A percentile compares a stretch with the other conserved stretches of the same genome.
Conservation (phyloP, 2,888 invertebrate genomes). For the Agrochola litura region DNA sequence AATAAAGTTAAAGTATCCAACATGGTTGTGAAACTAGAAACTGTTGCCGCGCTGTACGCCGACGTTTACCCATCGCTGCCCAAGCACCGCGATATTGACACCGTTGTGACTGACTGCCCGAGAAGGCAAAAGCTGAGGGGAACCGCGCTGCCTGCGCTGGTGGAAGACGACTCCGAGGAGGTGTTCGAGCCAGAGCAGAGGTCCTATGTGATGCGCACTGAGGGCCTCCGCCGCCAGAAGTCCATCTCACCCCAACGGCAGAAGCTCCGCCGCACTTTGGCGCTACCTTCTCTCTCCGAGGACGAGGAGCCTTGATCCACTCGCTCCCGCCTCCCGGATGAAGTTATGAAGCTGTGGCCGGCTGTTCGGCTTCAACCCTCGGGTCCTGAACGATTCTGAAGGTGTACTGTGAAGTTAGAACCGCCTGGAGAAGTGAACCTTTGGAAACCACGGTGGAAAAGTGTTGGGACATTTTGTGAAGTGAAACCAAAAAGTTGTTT, state of each 20-base stretch:
- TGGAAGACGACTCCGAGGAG: conserved; percentile 82
- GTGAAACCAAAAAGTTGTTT: conserved; percentile 77
- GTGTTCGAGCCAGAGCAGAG: conserved; percentile 78
- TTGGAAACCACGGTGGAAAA: conserved; percentile 63
- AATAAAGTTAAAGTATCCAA: conserved; percentile 64
- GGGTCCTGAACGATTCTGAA: conserved; percentile 65
- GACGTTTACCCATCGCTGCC: conserved; percentile 79
- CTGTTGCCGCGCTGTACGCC: conserved; percentile 79
- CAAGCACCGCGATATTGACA: conserved; percentile 79
- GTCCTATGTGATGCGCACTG: conserved; percentile 79
- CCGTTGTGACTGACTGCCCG: conserved; percentile 75
- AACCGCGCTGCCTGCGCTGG: conserved; percentile 79
- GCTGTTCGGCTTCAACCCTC: conserved; percentile 72
- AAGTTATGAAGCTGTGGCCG: conserved; percentile 80
- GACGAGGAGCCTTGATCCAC: conserved; percentile 87
- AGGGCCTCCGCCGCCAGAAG: conserved; percentile 84
- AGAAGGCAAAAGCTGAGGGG: conserved; percentile 78
- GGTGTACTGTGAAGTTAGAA: conserved; percentile 69
- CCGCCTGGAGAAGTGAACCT: conserved; percentile 66
- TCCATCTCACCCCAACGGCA: conserved; percentile 85
- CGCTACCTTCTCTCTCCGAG: conserved; percentile 86
- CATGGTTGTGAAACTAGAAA: conserved; percentile 86
- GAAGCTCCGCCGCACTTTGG: conserved; percentile 82
- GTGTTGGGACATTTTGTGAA: conserved; percentile 74
- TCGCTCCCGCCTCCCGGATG: conserved; percentile 73